Base-by-base conservation (phyloP, 2,113 vertebrate genomes). In the Chaetura pelagica region DNA sequence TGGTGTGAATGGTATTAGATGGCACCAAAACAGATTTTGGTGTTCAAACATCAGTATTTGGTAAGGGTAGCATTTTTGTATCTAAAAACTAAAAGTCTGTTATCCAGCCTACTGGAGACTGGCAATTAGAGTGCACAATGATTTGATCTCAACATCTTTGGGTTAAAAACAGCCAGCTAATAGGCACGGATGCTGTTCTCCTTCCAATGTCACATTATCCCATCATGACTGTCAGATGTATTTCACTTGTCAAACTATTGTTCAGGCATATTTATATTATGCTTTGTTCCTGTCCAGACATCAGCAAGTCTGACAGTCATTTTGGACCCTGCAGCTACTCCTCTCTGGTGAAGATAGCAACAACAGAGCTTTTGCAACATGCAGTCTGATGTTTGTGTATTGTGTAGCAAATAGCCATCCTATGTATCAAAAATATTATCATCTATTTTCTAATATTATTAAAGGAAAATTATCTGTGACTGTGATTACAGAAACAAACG, bases 221-320 rank as follows among this genome's bases (percentile, higher is more conserved):
- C n/a, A 27, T 59, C 38, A 5, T 54, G 68, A 72, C 80, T 88
- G 81, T 76, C 95, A 93, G 32, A 42, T 5, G 35, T n/a, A 40
- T 11, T 96, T 94, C 63, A 64, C 59, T 94, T 96, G 77, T 91
- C 84, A 95, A 68, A 38, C 71, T 51, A 22, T 77, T 89, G 46
- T 66, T 86, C 24, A 64, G 91, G 84, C 83, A 79, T 89, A 32
- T 92, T 89, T 66, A 27, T 62, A 17, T 90, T 64, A 8, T 46
- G 83, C 48, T 93, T 78, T 68, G 11, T 84, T 93, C 40, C 29
- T 87, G 62, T 78, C 80, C 67, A 57, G 78, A 64, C 69, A 87
- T 89, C 75, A 94, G 63, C 32, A 34, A 90, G 40, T 38, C 94
- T 83, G 64, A 58, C 23, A 26, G 86, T 79, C 75, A 35, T 63